Base-by-base conservation (phyloP, 1,140 invertebrate genomes). In the Neodiprion virginianus region DNA sequence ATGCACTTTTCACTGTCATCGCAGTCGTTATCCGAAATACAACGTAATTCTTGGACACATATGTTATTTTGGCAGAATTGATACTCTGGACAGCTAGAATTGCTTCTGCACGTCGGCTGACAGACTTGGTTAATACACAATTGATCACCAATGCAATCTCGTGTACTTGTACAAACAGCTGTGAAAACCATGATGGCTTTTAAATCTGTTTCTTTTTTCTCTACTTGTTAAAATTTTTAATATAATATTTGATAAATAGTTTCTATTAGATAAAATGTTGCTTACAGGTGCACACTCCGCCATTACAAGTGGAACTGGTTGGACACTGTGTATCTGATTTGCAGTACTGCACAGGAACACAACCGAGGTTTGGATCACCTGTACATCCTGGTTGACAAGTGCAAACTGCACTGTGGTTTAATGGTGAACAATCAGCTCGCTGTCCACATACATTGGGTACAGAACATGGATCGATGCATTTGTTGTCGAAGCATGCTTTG, bases 341-440 rank as follows among this genome's bases (percentile, higher is more conserved):
- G 83, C 96, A 97, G 79, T 95, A 95, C 77, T 95, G 94, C 50
- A 96, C 88, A 5, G 91, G 90, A 53, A 95, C 92, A 82, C 95
- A 96, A 10, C 95, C 95, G 48, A 96, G 88, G 73, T 94, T 93
- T 17, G 96, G 94, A 88, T 97, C 95, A 69, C 96, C 96, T 10
- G 95, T 96, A 74, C 92, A 94, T 21, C 95, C 96, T 17, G 94
- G 89, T 81, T 92, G 88, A 84, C 96, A 98, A 8, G 91, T 91
- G 81, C 96, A 98, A 12, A 94, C 89, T 2, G 93, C 94, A n/a
- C 93, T 90, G 78, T 95, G 94, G 83, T 93, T 94, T 71, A 90
- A 88, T 0, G 93, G 89, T 12, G 87, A 87, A 82, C 95, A 96
- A 69, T 92, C 90, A 1, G 96, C 94, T 80, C 94, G 93, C 75